Percentiles rank a stretch among this genome's conserved stretches.
phyloP scores from a whole-genome alignment of 2,797 vertebrate genomes.

The Apogon hyalosoma region DNA sequence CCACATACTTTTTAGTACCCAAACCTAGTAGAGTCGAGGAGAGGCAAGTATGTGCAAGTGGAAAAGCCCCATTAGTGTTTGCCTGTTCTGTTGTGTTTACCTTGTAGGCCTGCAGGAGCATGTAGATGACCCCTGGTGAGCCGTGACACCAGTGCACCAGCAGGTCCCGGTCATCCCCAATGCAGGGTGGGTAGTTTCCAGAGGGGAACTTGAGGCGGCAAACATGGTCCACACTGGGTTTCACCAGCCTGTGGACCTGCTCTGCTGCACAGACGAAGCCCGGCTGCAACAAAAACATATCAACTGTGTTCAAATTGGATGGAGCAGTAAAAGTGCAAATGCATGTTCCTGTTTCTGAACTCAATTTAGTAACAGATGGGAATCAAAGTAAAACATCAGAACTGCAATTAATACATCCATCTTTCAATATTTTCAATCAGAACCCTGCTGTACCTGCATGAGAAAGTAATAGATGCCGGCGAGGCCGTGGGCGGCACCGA shows the following conservation, averaged over 20 bases:
- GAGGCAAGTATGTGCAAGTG: no score
- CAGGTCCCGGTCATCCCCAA: constrained; percentile 90
- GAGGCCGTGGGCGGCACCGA: constrained; percentile 95
- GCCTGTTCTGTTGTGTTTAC: constrained; percentile 67
- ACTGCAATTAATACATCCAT: no score
- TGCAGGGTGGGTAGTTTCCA: constrained; percentile 93
- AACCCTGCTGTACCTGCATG: constrained; percentile 88
- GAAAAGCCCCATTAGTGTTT: no score
- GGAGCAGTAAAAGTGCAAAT: background rate
- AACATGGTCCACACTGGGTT: constrained; percentile 93
- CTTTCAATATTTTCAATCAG: background rate
- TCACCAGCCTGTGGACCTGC: constrained; percentile 86
- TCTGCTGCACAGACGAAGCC: constrained; percentile 81
- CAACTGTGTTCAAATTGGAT: background rate
- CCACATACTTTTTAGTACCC: no score
- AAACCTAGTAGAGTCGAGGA: no score
- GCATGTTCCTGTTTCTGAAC: no score
- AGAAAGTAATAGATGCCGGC: constrained; percentile 97
- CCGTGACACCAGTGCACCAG: constrained; percentile 98
- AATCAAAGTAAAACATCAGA: no score
- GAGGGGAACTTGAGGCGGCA: constrained; percentile 90
- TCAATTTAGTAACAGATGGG: background rate
- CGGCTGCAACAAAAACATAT: constrained; percentile 66
- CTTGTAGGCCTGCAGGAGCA: constrained; percentile 96
- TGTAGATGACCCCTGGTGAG: constrained; percentile 93